Base-by-base conservation (phyloP, 2,797 vertebrate genomes). In the Lacerta viridis region DNA sequence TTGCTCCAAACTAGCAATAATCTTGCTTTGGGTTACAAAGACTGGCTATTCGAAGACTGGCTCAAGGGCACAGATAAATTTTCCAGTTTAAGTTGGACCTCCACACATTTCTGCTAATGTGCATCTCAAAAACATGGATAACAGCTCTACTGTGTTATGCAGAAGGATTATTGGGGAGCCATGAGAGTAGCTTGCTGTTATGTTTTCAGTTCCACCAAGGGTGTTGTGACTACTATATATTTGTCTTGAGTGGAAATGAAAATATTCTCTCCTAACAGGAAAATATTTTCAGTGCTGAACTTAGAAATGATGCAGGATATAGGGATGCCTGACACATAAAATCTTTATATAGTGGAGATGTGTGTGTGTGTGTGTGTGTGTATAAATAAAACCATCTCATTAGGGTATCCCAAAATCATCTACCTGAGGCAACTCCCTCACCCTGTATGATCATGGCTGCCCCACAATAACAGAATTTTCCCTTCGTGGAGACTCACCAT, bases 161-260 rank as follows among this genome's bases (percentile, higher is more conserved):
- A 41, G 76, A 80, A 87, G 33, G 43, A 87, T 50, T 79, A 61
- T 39, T 66, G 75, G 61, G 59, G 66, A 55, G 46, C 36, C 46
- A 72, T 71, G 46, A 33, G 17, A 72, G 6, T 50, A 80, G 74
- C 27, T 85, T 85, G 36, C 74, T 85, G 29, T 29, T 66, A 66
- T 66, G 71, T 69, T 86, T 36, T 55, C 76, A 79, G 43, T 36
- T 25, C 10, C 39, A 36, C 29, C 87, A 84, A n/a, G 25, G 27
- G 46, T 50, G 43, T 71, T 27, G 68, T 87, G 50, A 23, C 55
- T 55, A 69, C 18, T 29, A 25, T 69, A 69, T 1, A 75, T 66
- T 84, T 83, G 17, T n/a, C 76, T 84, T 18, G 20, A 84, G 72
- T 50, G 23, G 66, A 61, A 50, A 68, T 15, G 3, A 3, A 43